These are phyloP conservation scores for Thaumetopoea pityocampa DNA, from an alignment of 1,140 invertebrate species.

Conservation along the genomic window DNA sequence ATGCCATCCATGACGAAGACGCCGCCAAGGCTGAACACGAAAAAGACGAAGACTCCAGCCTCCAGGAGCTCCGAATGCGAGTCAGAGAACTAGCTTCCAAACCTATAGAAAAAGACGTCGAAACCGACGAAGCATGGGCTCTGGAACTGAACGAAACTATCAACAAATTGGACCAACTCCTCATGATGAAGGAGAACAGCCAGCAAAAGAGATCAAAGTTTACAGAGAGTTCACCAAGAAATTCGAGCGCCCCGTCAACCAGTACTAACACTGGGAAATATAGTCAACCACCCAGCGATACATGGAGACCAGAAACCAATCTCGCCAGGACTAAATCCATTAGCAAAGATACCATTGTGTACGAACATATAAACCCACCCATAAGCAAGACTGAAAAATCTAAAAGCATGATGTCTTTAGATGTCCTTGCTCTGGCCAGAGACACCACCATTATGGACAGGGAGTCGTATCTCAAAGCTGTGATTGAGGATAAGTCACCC, in stretches of 20 bases:
- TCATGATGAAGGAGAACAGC: constrained; percentile 78
- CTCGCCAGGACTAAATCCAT: constrained; percentile 47
- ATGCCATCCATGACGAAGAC: constrained; percentile 71
- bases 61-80: constrained; percentile 75
- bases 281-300: constrained; percentile 41
- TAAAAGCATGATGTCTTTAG: constrained; percentile 68
- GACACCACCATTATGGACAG: constrained; percentile 59
- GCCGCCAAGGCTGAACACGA: constrained; percentile 44
- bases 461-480: constrained; percentile 64
- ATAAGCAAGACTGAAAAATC: constrained; percentile 55
- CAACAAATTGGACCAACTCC: constrained; percentile 80
- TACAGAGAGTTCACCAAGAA: constrained; percentile 48
- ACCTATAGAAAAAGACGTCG: constrained; percentile 78
- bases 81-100: constrained; percentile 79
- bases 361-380: constrained; percentile 39
- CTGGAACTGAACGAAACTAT: constrained; percentile 79
- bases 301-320: constrained; percentile 39
- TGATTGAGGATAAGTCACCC: constrained; percentile 66
- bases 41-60: constrained; percentile 61
- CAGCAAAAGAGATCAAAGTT: constrained; percentile 67
- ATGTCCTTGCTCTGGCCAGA: constrained; percentile 56
- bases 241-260: constrained; percentile 55
- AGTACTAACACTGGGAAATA: constrained; percentile 41
- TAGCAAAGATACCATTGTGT: constrained; percentile 54
- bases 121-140: constrained; percentile 79